Evolutionary conservation across 1,140 invertebrate genomes (phyloP).

Genomic region (Atta colombica): DNA sequence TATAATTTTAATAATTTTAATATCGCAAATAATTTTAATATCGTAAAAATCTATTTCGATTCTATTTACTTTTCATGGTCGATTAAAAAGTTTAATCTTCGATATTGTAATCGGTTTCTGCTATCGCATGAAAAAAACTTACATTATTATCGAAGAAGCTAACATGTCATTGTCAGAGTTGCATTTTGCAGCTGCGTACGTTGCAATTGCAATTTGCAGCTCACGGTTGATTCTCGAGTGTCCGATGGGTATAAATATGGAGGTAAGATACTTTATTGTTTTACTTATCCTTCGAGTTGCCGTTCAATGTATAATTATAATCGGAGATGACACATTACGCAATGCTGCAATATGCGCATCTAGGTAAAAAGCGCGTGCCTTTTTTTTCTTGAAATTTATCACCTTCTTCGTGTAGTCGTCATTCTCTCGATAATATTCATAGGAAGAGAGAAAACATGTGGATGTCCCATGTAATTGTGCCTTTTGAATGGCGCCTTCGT

Average conservation of each 20-base stretch:
- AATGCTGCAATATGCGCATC: not conserved
- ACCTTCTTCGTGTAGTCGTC: slow-evolving; percentile 2
- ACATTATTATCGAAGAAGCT: slow-evolving; percentile 20
- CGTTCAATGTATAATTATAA: slow-evolving; percentile 40
- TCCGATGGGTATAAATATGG: not conserved
- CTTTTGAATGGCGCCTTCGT: slow-evolving; percentile 73
- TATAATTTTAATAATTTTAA: not conserved
- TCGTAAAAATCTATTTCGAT: not conserved
- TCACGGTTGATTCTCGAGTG: slow-evolving; percentile 3
- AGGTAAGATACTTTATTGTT: slow-evolving; percentile 38
- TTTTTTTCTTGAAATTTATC: slow-evolving; percentile 59
- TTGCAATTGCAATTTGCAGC: slow-evolving; percentile 31
- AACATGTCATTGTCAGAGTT: not conserved
- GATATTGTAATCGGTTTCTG: slow-evolving; percentile 6
- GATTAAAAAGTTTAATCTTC: not conserved
- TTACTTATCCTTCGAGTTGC: slow-evolving; percentile 26
- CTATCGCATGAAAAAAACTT: not conserved
- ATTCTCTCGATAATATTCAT: slow-evolving; percentile 37
- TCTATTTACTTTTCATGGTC: not conserved
- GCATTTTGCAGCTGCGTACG: not conserved
- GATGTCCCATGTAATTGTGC: slow-evolving; percentile 75
- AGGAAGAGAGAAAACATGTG: slow-evolving; percentile 52
- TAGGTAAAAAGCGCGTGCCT: not conserved
- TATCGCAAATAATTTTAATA: too few relatives aligned
- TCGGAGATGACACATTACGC: slow-evolving; percentile 17